These are phyloP conservation scores for Spatulosminthurus flaviceps DNA, from an alignment of 2,888 invertebrate species.

Conservation along the genomic window DNA sequence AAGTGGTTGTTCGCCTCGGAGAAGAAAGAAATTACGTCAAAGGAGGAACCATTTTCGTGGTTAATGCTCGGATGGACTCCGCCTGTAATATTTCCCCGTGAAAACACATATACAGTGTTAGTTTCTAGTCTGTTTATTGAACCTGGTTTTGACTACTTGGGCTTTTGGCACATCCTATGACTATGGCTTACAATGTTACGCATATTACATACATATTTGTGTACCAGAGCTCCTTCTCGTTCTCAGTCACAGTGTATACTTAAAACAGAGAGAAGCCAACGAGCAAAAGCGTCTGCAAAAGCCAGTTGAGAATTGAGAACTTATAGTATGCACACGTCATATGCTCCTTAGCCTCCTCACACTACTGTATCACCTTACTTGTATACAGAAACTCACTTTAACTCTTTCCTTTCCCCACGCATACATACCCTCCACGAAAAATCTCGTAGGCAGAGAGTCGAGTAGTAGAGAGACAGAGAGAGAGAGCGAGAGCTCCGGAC, in stretches of 20 bases:
- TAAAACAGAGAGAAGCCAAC: too few relatives aligned
- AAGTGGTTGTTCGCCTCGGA: constrained; percentile 29
- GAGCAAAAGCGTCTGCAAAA: too few relatives aligned
- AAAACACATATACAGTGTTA: not conserved
- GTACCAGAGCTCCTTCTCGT: not conserved
- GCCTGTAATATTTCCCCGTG: constrained; percentile 27
- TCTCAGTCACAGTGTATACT: too few relatives aligned
- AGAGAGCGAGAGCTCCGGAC: too few relatives aligned
- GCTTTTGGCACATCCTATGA: not conserved
- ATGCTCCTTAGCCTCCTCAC: too few relatives aligned
- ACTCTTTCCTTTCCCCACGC: not conserved
- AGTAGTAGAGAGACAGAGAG: too few relatives aligned
- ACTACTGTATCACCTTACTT: not conserved
- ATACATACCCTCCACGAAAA: too few relatives aligned
- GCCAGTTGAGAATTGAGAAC: too few relatives aligned
- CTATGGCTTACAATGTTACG: too few relatives aligned
- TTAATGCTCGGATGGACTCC: constrained; percentile 24
- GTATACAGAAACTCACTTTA: not conserved
- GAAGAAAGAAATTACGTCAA: constrained; percentile 26
- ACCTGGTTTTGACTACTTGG: constrained; percentile 11
- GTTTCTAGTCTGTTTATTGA: constrained; percentile 23
- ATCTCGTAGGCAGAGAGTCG: too few relatives aligned
- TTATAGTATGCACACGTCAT: too few relatives aligned
- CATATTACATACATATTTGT: not conserved
- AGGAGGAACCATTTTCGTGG: constrained; percentile 32